Evolutionary conservation across 2,797 vertebrate species (phyloP), one percentile per base, ranked within the genome.

Genomic region (Neoniphon sammara): DNA sequence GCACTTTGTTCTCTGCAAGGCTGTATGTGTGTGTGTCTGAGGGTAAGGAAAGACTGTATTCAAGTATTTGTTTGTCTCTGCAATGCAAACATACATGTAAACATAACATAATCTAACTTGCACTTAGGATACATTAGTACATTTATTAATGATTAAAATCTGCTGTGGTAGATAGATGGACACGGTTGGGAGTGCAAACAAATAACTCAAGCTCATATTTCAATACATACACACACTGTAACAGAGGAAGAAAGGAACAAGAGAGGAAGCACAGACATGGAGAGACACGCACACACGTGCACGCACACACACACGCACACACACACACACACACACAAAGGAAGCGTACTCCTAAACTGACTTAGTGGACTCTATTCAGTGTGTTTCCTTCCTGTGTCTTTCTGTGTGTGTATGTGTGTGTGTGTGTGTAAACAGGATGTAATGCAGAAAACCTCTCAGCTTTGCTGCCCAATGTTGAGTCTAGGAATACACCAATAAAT

Each of bases 361-460:
- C 76, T 80, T 72, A 84, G 74, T 84, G 73, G 76, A 54, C 74
- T 54, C 72, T 76, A 84, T 87, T 83, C 81, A 85, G 57, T 60
- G 31, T 15, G 78, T 85, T 91, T 94, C 89, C 90, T 93, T 93
- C 92, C 92, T 77, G 66, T 75, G 78, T 73, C 78, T 75, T 50
- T 65, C 42, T 67, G 75, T 67, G 5, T 64, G 56, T 15, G 17
- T 70, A 71, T 66, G 50, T 54, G 76, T 52, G 70, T 54, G 64
- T 73, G 76, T 80, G 73, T 85, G 80, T 77, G 90, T 84, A 91
- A 92, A 93, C 90, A 93, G 90, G 89, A 93, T 86, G 71, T 44
- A 85, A 77, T 78, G 58, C 52, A 7, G 66, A 70, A 70, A 85
- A 81, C 78, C 58, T 52, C 78, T 77, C 52, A 63, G 61, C 25